phyloP scores from a whole-genome alignment of 2,113 vertebrate genomes.

The Vicugna pacos region DNA sequence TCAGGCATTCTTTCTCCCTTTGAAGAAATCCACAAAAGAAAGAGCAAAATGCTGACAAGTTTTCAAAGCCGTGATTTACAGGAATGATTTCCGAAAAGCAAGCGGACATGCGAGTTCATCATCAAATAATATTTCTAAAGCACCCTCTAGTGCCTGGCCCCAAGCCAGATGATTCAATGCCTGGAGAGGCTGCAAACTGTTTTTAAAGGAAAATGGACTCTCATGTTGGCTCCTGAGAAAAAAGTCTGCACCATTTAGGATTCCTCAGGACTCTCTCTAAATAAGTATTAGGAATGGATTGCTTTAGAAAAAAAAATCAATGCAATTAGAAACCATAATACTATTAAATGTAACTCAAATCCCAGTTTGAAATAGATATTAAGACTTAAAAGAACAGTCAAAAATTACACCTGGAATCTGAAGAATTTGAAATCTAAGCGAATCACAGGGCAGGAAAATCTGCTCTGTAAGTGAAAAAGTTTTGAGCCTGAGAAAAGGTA shows the following conservation, averaged over 20 bases:
- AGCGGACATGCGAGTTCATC: conserved; percentile 73
- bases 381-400: background rate
- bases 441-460: background rate
- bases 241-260: background rate
- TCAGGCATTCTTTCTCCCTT: conserved; percentile 75
- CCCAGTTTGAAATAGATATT: background rate
- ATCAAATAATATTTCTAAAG: conserved; percentile 78
- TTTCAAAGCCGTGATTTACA: conserved; percentile 72
- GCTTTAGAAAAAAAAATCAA: background rate
- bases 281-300: background rate
- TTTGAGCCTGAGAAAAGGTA: background rate
- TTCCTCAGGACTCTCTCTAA: background rate
- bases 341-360: background rate
- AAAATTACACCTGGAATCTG: background rate
- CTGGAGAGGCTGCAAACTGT: background rate
- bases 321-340: background rate
- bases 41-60: conserved; percentile 61
- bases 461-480: background rate
- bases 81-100: conserved; percentile 68
- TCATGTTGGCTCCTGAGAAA: background rate
- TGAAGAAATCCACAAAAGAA: conserved; percentile 79
- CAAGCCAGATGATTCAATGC: conserved; percentile 42
- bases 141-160: conserved; percentile 66
- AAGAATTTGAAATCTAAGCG: background rate
- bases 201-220: conserved; percentile 42